Evolutionary conservation across 2,888 invertebrate species (phyloP), one percentile per base, ranked within the genome.

Genomic region (Eurois occulta): DNA sequence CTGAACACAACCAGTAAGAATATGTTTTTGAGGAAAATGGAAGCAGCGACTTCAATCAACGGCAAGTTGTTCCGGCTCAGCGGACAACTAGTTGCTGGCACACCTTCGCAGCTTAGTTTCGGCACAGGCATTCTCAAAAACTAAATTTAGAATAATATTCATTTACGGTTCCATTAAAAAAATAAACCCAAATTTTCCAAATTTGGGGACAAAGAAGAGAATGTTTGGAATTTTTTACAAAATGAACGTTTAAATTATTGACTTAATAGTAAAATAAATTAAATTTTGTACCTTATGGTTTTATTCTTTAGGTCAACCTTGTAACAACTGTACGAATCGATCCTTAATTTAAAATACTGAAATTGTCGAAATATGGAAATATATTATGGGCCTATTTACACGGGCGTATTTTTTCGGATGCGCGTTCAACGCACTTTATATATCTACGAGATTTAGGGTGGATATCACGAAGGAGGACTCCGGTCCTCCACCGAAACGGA

Each of bases 21-120:
- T 77, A 91, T 95, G 89, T 96, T 95, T 84, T 86, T 96, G 80
- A 91, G 94, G 72, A 96, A 96, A 89, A 96, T 96, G 96, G 96
- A 96, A 80, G 96, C 96, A 5, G 94, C 96, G 0, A 94, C 95
- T 0, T 91, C 95, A 0, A 91, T 96, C 41, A 96, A 94, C 75
- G 95, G 94, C 7, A 95, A 94, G 79, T 84, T 96, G 73, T 95
- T 93, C 79, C 90, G 96, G 58, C 90, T 96, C 48, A 95, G 95
- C 77, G 95, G 93, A 0, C 95, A 95, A 75, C 89, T 96, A 7
- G 89, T 91, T 0, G 90, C 92, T 0, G 88, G 86, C 1, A 91
- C 94, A 18, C 94, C 95, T 1, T 95, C 95, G 0, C 94, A 95
- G 74, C 85, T 95, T 1, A 96, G 95, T 84, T 90, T 95, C 52